Conservation (phyloP, 2,888 invertebrate species). For the Lampropteryx suffumata region DNA sequence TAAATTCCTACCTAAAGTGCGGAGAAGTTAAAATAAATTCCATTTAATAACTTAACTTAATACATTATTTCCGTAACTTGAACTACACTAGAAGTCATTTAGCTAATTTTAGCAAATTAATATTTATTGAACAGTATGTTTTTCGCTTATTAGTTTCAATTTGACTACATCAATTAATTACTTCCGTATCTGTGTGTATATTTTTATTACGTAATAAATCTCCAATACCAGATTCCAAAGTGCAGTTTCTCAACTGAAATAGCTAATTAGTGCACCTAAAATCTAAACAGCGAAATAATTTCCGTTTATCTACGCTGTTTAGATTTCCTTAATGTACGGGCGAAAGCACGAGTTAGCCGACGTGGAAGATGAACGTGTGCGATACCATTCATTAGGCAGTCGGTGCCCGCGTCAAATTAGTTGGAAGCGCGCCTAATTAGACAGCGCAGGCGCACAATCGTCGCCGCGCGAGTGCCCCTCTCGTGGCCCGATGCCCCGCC, state of each 20-base stretch:
- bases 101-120: too few relatives aligned
- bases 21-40: too few relatives aligned
- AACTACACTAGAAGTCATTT: too few relatives aligned
- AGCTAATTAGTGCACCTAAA: constrained; percentile 35
- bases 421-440: constrained; percentile 74
- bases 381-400: constrained; percentile 80
- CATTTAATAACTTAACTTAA: too few relatives aligned
- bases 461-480: constrained; percentile 31
- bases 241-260: constrained; percentile 11
- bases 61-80: too few relatives aligned
- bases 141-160: too few relatives aligned
- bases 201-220: constrained; percentile 6
- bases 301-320: constrained; percentile 55
- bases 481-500: constrained; percentile 21
- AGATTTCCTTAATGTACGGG: constrained; percentile 62
- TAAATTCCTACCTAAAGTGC: too few relatives aligned
- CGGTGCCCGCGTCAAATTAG: constrained; percentile 78
- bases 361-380: constrained; percentile 78
- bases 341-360: constrained; percentile 57
- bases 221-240: constrained; percentile 5
- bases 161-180: too few relatives aligned
- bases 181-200: too few relatives aligned
- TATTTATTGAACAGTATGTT: too few relatives aligned
- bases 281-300: constrained; percentile 46
- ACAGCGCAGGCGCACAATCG: constrained; percentile 46